Conservation (phyloP, 1,140 invertebrate species). For the Thaumetopoea pityocampa region DNA sequence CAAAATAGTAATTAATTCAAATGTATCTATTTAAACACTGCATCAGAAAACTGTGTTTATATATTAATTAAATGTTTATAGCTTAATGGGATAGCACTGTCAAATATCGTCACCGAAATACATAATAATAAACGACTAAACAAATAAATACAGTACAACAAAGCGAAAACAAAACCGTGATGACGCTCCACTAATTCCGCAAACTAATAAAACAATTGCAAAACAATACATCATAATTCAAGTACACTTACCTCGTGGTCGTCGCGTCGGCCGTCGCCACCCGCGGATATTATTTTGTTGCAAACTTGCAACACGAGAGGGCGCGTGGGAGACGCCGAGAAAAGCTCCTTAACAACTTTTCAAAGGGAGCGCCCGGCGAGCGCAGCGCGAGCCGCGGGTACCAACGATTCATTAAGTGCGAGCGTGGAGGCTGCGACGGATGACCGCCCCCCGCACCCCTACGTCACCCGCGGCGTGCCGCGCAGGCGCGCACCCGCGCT, state of each 20-base stretch:
- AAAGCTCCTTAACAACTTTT: slow-evolving; percentile 49
- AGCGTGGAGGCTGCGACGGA: slow-evolving; percentile 59
- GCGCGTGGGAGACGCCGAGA: slow-evolving; percentile 56
- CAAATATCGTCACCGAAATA: too few species aligned
- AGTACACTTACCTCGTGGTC: slow-evolving; percentile 48
- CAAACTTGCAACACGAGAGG: slow-evolving; percentile 43
- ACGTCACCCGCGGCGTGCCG: slow-evolving; percentile 9
- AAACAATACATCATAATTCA: slow-evolving; percentile 29
- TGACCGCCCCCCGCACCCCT: slow-evolving; percentile 26
- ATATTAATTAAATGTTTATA: background rate
- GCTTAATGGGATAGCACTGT: background rate
- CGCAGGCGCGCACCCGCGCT: slow-evolving; percentile 45
- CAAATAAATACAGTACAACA: too few species aligned
- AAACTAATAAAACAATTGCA: slow-evolving; percentile 17
- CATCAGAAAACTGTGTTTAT: slow-evolving; percentile 2
- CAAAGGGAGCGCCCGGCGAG: slow-evolving; percentile 49
- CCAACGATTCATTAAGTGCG: slow-evolving; percentile 67
- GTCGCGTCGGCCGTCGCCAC: slow-evolving; percentile 29
- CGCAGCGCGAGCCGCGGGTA: slow-evolving; percentile 63
- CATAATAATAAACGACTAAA: too few species aligned
- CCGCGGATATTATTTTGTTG: slow-evolving; percentile 36
- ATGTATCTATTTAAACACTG: slow-evolving; percentile 1
- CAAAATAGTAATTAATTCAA: slow-evolving; percentile 8
- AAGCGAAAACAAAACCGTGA: too few species aligned
- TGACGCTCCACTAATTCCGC: too few species aligned